Evolutionary conservation across 1,140 invertebrate species (phyloP), one percentile per base, ranked within the genome.

Genomic region (Phocides pigmalion): DNA sequence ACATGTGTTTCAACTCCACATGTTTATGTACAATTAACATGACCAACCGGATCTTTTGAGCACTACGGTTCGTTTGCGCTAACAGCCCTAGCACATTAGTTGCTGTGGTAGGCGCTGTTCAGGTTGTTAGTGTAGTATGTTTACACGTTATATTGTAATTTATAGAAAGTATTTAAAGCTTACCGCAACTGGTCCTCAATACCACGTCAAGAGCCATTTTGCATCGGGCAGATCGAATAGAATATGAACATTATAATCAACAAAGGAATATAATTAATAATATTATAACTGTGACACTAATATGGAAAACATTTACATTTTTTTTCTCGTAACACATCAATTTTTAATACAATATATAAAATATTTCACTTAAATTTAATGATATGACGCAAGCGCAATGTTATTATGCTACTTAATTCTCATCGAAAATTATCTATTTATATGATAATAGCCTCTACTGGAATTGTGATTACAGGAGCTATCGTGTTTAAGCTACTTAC

Each of bases 371-470:
- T 87, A 89, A 82, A 28, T 68, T 79, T 89, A 87, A 87, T 89
- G 84, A 89, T 89, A 87, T 89, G 84, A 82, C 63, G 75, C 72
- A 81, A 84, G 83, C 81, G 82, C 79, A 74, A 83, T 75, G 56
- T 72, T 78, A 66, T 42, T 66, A 66, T 61, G 44, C 56, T 61
- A 61, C 28, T 17, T 19, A 35, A 59, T 59, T 59, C 5, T 25
- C 47, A 32, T 35, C 3, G 32, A 58, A 59, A 59, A 59, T 59
- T 46, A 59, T 59, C 16, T 46, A 35, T 32, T n/a, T 15, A 32
- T 46, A 32, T 16, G 14, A 58, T 20, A 22, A 58, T 46, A 59
- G 54, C 54, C 25, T 59, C 54, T 59, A 59, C 46, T 44, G 25
- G 14, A 39, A 28, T 3, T 15, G 3, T 6, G 1, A 20, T 28